Base-by-base conservation (phyloP, 2,113 vertebrate species). In the Heliornis fulica region DNA sequence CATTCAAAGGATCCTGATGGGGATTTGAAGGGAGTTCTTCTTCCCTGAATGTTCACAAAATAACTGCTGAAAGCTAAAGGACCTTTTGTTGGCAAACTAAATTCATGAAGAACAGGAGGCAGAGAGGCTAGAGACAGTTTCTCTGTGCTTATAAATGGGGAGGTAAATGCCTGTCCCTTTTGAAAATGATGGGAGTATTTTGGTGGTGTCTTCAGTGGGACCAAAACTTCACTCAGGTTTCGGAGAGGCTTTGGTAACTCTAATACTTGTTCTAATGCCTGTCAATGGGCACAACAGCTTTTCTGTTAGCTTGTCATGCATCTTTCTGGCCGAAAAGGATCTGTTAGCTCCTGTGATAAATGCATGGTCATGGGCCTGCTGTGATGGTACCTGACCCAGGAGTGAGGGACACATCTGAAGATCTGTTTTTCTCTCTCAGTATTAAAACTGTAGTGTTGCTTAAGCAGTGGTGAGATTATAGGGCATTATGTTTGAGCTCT, bases 1-100 rank as follows among this genome's bases (percentile, higher is more conserved):
- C 90, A 96, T 93, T 96, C 96, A 97, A 97, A 97, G 92, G 87
- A 96, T 95, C 83, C 54, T 94, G 78, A 93, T 93, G 96, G 40
- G 72, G 82, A 82, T 97, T 97, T 97, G 96, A 97, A 97, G 97
- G 75, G 57, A 82, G 82, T 77, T 91, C 54, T 95, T 95, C 87
- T 96, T 97, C 88, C 69, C 71, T 94, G 82, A 94, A 91, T 59
- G 59, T 94, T 95, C 95, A 83, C 90, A 94, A 75, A 97, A 90
- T 87, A 95, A 89, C 87, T 96, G 93, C 90, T 95, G 74, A 91
- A 94, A 96, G 59, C 84, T 83, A 70, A 94, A 95, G 71, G 63
- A 65, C 65, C 90, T 94, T 96, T 96, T 89, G 68, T 95, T 97
- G 95, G 92, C 93, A 92, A 74, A 66, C 64, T 43, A 61, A 68